Evolutionary conservation across 1,140 invertebrate genomes (phyloP).

Genomic region (Diabrotica virgifera): DNA sequence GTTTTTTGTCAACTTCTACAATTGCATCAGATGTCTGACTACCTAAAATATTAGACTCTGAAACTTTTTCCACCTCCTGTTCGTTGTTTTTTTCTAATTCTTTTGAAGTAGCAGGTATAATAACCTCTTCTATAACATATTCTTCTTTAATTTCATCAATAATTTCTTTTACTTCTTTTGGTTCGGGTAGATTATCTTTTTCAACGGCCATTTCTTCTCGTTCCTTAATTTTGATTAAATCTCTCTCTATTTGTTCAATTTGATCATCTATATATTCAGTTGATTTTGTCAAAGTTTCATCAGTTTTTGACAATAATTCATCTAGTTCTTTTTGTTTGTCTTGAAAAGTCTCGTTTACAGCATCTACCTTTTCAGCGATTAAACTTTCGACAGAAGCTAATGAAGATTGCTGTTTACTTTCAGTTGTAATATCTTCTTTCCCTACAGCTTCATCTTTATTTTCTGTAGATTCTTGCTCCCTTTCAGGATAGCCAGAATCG

Average conservation of each 20-base stretch:
- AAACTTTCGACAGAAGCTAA: background rate
- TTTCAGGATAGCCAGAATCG: no score
- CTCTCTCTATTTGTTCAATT: constrained; percentile 11
- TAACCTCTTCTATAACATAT: no score
- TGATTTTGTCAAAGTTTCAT: constrained; percentile 19
- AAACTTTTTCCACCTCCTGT: no score
- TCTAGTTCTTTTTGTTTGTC: constrained; percentile 42
- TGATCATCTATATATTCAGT: background rate
- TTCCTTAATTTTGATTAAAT: constrained; percentile 1
- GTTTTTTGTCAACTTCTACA: no score
- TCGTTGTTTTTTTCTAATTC: no score
- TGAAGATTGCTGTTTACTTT: no score
- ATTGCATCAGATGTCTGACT: no score
- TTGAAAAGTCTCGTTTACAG: constrained; percentile 27
- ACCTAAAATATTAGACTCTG: no score
- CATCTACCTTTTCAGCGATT: background rate
- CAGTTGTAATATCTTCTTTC: no score
- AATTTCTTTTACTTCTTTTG: background rate
- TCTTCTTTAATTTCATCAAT: constrained; percentile 5
- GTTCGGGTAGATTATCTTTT: constrained; percentile 13
- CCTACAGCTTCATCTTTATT: no score
- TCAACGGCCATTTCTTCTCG: constrained; percentile 10
- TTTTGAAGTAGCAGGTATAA: no score
- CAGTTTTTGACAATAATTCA: constrained; percentile 18
- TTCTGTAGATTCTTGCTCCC: no score